A percentile compares a stretch with the other conserved stretches of the same genome.
These are phyloP conservation scores for Cordilura impudica DNA, from an alignment of 2,888 invertebrate genomes.

Conservation along the genomic window DNA sequence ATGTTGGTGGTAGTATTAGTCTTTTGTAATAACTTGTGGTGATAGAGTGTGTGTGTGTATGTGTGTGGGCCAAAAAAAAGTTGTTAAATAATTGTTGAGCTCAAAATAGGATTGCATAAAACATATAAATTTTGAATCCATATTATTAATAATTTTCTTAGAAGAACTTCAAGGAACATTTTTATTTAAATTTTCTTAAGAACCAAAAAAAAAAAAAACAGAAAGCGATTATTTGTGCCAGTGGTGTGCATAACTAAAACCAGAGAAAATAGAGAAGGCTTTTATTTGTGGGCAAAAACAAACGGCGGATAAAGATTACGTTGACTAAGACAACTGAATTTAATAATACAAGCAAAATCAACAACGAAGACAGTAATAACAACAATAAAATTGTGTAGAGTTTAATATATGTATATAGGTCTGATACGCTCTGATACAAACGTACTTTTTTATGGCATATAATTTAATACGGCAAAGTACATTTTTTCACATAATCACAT, in stretches of 20 bases:
- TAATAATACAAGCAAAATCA: background rate
- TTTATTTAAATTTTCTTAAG: background rate
- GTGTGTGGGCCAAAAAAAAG: background rate
- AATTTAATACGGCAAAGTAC: too few relatives aligned
- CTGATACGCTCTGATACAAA: background rate
- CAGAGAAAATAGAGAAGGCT: background rate
- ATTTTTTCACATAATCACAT: too few relatives aligned
- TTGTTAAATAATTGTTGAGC: background rate
- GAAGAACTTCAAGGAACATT: background rate
- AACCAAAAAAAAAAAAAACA: background rate
- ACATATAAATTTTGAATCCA: background rate
- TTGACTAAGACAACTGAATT: constrained; percentile 47
- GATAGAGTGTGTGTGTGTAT: background rate
- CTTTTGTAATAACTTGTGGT: constrained; percentile 16
- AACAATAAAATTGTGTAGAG: constrained; percentile 15
- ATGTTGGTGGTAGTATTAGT: background rate
- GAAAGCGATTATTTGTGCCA: background rate
- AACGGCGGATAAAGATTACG: constrained; percentile 31
- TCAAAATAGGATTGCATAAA: constrained; percentile 44
- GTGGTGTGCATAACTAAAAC: background rate
- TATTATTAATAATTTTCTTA: background rate
- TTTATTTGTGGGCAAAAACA: constrained; percentile 14
- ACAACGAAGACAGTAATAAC: background rate
- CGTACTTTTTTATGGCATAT: background rate
- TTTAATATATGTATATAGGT: too few relatives aligned